phyloP scores from a whole-genome alignment of 1,140 invertebrate genomes.

The Xylocopa sonorina region DNA sequence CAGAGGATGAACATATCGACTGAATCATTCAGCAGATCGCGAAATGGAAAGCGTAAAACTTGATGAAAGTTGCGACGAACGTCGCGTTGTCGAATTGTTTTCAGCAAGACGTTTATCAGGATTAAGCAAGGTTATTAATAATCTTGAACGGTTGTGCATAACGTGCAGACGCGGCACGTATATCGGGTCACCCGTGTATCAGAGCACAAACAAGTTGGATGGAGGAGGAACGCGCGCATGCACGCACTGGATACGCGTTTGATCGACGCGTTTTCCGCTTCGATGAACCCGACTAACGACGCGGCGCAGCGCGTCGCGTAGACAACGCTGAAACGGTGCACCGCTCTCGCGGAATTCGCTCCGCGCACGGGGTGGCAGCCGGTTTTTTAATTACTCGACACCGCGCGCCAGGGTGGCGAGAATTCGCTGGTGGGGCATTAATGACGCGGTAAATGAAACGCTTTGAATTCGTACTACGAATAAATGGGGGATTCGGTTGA shows the following conservation, averaged over 20 bases:
- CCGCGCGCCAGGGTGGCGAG: neutral
- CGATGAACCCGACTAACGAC: slow-evolving; percentile 45
- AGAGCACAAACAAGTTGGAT: neutral
- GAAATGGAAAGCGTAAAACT: too few relatives aligned
- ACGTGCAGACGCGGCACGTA: too few relatives aligned
- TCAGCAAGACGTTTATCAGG: too few relatives aligned
- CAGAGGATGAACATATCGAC: too few relatives aligned
- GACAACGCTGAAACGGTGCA: slow-evolving; percentile 14
- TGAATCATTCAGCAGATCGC: too few relatives aligned
- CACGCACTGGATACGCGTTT: slow-evolving; percentile 21
- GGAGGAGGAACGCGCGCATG: neutral
- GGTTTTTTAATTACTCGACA: neutral
- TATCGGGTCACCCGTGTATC: neutral
- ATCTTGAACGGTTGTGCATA: too few relatives aligned
- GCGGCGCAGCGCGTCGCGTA: slow-evolving; percentile 16
- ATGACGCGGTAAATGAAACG: neutral
- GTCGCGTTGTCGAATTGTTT: too few relatives aligned
- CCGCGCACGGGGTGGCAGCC: slow-evolving; percentile 6
- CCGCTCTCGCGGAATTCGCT: slow-evolving; percentile 18
- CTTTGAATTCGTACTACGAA: neutral
- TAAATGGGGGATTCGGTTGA: too few relatives aligned
- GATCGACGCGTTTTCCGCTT: slow-evolving; percentile 40
- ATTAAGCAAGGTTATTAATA: too few relatives aligned
- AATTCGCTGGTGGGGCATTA: neutral
- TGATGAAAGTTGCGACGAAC: too few relatives aligned